Conservation (phyloP, 2,888 invertebrate species). For the Nephrocerus scutellatus region DNA sequence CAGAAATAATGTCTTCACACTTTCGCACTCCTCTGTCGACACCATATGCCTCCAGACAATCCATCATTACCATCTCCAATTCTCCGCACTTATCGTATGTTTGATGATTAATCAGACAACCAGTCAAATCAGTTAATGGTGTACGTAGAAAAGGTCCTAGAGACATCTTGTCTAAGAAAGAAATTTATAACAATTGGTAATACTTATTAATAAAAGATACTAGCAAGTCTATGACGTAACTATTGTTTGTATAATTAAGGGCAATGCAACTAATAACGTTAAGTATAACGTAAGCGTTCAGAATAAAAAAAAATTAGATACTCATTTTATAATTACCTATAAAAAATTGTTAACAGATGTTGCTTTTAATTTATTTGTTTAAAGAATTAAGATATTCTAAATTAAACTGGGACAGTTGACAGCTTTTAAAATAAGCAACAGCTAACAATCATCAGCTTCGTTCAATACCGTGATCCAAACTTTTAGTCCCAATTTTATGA, state of each 20-base stretch:
- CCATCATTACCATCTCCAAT: slow-evolving; percentile 63
- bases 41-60: slow-evolving; percentile 78
- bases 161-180: slow-evolving; percentile 49
- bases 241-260: slow-evolving; percentile 10
- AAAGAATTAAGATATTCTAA: no score
- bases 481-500: no score
- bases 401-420: no score
- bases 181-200: background rate
- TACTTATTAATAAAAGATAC: no score
- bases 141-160: slow-evolving; percentile 60
- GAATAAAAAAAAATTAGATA: background rate
- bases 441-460: no score
- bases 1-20: slow-evolving; percentile 58
- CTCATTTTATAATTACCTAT: no score
- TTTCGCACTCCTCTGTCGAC: slow-evolving; percentile 56
- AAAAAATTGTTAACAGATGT: no score
- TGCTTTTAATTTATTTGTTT: no score
- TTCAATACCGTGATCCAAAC: no score
- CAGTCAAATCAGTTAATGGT: slow-evolving; percentile 67
- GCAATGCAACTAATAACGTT: background rate
- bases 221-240: slow-evolving; percentile 36
- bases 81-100: slow-evolving; percentile 58
- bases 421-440: no score
- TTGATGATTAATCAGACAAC: slow-evolving; percentile 59
- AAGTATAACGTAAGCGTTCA: background rate